Percentiles rank a stretch among this genome's conserved stretches.
phyloP scores from a whole-genome alignment of 1,140 invertebrate genomes.

The Berghia stephanieae region DNA sequence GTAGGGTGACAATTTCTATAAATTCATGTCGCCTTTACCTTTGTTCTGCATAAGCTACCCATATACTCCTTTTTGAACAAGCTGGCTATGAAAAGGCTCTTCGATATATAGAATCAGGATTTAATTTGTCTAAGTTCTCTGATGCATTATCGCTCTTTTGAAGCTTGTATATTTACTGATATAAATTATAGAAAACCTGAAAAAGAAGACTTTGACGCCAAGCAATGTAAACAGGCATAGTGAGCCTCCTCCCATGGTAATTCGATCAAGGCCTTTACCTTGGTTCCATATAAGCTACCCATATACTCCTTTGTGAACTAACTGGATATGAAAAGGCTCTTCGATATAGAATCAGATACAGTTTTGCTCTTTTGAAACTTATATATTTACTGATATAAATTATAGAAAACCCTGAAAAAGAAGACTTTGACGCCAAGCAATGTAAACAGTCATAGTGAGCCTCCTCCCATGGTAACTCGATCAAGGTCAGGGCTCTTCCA shows the following conservation, averaged over 20 bases:
- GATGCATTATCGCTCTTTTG: too few relatives aligned
- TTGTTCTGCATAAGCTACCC: not conserved
- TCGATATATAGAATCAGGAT: not conserved
- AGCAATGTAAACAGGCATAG: too few relatives aligned
- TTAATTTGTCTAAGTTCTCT: not conserved
- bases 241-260: constrained; percentile 27
- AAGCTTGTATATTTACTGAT: too few relatives aligned
- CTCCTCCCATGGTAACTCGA: constrained; percentile 25
- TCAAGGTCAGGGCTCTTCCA: constrained; percentile 24
- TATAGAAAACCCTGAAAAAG: too few relatives aligned
- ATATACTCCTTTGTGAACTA: not conserved
- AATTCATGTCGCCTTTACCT: not conserved
- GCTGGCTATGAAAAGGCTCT: not conserved
- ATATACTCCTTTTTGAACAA: not conserved
- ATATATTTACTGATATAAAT: too few relatives aligned
- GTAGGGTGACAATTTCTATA: too few relatives aligned
- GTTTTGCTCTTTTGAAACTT: too few relatives aligned
- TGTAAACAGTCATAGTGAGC: too few relatives aligned
- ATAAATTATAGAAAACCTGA: too few relatives aligned
- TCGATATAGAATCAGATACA: constrained; percentile 3
- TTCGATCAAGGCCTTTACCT: not conserved
- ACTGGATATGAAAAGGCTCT: not conserved
- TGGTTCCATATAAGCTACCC: not conserved
- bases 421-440: too few relatives aligned
- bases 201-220: too few relatives aligned